Percentiles rank a stretch among this genome's conserved stretches.
Evolutionary conservation across 2,888 invertebrate genomes (phyloP).

Genomic region (Carpatolechia fugitivella): DNA sequence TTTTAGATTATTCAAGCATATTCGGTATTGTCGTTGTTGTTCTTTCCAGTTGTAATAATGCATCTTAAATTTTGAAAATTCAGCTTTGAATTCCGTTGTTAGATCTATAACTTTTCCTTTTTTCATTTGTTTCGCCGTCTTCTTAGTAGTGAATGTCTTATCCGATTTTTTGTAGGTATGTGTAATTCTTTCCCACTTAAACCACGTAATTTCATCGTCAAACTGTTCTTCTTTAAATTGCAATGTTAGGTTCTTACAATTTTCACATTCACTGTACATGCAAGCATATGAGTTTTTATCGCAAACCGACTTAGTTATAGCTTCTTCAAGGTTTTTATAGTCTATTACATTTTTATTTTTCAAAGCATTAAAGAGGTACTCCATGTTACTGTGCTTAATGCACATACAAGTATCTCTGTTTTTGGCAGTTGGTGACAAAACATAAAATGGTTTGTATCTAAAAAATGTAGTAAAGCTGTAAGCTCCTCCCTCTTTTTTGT

Average conservation of each 20-base stretch:
- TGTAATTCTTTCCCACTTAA: neutral
- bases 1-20: neutral
- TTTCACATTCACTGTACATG: neutral
- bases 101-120: neutral
- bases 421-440: slow-evolving; percentile 14
- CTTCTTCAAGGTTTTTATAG: neutral
- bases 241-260: neutral
- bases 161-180: neutral
- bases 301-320: neutral
- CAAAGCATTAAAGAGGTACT: neutral
- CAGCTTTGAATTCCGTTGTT: neutral
- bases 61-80: neutral
- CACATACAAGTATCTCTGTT: slow-evolving; percentile 15
- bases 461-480: slow-evolving; percentile 17
- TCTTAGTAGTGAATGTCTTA: neutral
- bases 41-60: neutral
- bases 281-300: neutral
- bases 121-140: neutral
- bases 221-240: neutral
- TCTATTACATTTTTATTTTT: neutral
- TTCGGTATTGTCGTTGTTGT: neutral
- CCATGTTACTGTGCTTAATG: neutral
- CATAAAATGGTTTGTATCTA: slow-evolving; percentile 17
- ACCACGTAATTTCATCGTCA: neutral
- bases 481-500: slow-evolving; percentile 13